phyloP scores from a whole-genome alignment of 2,888 invertebrate species.

The Neria commutata region DNA sequence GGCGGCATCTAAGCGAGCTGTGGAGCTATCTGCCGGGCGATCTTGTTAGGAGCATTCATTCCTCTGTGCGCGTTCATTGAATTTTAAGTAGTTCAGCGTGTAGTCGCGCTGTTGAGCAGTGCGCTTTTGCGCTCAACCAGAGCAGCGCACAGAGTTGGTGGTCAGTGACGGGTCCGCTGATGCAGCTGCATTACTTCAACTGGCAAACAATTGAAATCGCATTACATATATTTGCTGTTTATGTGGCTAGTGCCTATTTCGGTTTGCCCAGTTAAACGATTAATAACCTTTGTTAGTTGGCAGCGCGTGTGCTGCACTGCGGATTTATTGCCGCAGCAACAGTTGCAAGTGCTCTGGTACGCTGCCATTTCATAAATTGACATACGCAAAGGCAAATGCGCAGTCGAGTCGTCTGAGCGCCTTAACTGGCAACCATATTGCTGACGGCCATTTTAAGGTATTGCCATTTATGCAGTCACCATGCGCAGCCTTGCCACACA shows the following conservation, averaged over 20 bases:
- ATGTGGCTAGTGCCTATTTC: not conserved
- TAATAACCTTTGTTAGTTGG: slow-evolving; percentile 14
- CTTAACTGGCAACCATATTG: not conserved
- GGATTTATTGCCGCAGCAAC: slow-evolving; percentile 17
- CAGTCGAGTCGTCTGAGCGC: too few species aligned
- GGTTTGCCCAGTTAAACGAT: slow-evolving; percentile 12
- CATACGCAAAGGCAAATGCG: too few species aligned
- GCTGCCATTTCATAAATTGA: slow-evolving; percentile 18
- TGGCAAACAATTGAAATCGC: not conserved
- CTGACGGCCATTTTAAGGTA: not conserved
- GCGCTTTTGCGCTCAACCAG: not conserved
- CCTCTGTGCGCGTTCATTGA: slow-evolving; percentile 15
- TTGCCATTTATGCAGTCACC: slow-evolving; percentile 1
- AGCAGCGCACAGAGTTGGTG: not conserved
- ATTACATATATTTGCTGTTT: not conserved
- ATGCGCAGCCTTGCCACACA: not conserved
- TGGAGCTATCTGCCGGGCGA: slow-evolving; percentile 8
- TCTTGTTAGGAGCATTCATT: slow-evolving; percentile 23
- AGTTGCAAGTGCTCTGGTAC: not conserved
- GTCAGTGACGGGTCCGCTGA: not conserved
- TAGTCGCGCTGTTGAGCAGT: not conserved
- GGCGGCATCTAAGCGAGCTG: not conserved
- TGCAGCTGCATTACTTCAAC: too few species aligned
- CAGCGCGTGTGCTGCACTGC: not conserved
- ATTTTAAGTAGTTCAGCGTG: slow-evolving; percentile 10